These are phyloP conservation scores for Acanthisitta chloris DNA, from an alignment of 2,113 vertebrate genomes.

Conservation along the genomic window DNA sequence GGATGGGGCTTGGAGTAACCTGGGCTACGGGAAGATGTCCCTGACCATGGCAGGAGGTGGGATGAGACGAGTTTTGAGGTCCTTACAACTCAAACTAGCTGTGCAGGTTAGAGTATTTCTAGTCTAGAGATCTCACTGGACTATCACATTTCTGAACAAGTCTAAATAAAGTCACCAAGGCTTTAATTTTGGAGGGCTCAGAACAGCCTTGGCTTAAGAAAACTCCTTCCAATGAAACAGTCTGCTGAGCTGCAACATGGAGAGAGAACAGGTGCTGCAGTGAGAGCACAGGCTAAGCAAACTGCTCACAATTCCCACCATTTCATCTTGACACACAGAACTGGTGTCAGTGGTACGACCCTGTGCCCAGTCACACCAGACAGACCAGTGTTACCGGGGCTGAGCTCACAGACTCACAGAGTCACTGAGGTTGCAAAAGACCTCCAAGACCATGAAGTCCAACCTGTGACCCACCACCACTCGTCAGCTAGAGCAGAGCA, in stretches of 20 bases:
- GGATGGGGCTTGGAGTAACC: neutral
- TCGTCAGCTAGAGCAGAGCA: too few species aligned
- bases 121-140: neutral
- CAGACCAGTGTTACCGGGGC: too few species aligned
- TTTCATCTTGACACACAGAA: too few species aligned
- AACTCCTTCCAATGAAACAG: neutral
- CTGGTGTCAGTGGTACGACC: neutral
- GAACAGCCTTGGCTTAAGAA: neutral
- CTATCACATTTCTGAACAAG: neutral
- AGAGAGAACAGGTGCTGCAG: neutral
- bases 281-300: neutral
- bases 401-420: too few species aligned
- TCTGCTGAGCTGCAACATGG: neutral
- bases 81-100: neutral
- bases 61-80: neutral
- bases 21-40: neutral
- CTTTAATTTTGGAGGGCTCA: neutral
- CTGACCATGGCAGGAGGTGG: neutral
- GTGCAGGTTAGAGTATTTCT: neutral
- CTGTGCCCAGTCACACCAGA: too few species aligned
- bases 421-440: too few species aligned
- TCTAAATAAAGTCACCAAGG: neutral
- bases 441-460: too few species aligned
- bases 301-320: too few species aligned
- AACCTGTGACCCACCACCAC: too few species aligned